These are phyloP conservation scores for Tychaedon coryphoeus DNA, from an alignment of 2,113 vertebrate genomes.

Conservation along the genomic window DNA sequence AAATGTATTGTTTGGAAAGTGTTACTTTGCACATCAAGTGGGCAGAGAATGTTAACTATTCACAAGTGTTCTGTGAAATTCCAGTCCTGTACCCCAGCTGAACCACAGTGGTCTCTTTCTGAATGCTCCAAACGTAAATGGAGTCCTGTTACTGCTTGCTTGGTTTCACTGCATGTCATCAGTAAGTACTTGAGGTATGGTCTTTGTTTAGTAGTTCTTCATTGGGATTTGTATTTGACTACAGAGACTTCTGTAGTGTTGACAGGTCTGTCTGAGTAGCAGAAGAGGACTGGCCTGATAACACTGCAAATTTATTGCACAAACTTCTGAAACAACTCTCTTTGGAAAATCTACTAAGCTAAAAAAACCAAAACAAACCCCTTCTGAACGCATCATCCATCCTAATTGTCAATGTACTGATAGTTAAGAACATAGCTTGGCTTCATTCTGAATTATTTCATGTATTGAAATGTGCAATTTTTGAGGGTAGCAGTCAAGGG, in stretches of 20 bases:
- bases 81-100: not conserved
- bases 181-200: not conserved
- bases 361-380: not conserved
- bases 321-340: not conserved
- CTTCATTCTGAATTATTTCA: slow-evolving; percentile 15
- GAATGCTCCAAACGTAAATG: not conserved
- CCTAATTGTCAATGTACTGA: not conserved
- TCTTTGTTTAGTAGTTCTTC: not conserved
- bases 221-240: not conserved
- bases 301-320: not conserved
- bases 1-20: not conserved
- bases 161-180: slow-evolving; percentile 10
- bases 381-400: not conserved
- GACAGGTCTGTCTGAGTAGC: not conserved
- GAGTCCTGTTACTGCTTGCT: not conserved
- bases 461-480: slow-evolving; percentile 61
- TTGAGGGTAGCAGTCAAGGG: slow-evolving; percentile 27
- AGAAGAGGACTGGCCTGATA: not conserved
- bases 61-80: not conserved
- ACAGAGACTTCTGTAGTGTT: not conserved
- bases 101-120: not conserved
- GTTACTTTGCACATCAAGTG: not conserved
- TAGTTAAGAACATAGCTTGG: not conserved
- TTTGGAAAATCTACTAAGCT: not conserved
- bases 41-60: not conserved